A percentile compares a stretch with the other conserved stretches of the same genome.
These are phyloP conservation scores for Etheostoma perlongum DNA, from an alignment of 2,797 vertebrate genomes.

Conservation along the genomic window DNA sequence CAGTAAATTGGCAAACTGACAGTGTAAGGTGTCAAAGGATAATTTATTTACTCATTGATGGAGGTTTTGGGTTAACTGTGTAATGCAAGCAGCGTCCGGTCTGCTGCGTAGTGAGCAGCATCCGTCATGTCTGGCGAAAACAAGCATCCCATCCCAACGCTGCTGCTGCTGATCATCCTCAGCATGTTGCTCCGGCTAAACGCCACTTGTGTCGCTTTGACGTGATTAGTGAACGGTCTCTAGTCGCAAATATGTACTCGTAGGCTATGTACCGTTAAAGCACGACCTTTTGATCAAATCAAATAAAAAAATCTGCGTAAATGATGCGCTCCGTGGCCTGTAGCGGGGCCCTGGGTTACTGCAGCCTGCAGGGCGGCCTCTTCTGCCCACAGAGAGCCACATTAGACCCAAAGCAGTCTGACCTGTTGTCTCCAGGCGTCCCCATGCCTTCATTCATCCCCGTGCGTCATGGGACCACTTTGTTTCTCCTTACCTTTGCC, in stretches of 20 bases:
- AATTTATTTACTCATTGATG: background rate
- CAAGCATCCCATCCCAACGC: conserved; percentile 69
- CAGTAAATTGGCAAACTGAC: background rate
- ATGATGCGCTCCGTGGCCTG: conserved; percentile 62
- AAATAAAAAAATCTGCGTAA: background rate
- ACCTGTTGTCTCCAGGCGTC: conserved; percentile 18
- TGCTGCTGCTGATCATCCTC: conserved; percentile 44
- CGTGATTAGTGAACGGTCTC: background rate
- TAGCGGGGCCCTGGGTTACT: conserved; percentile 66
- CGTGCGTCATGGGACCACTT: background rate
- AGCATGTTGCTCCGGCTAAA: conserved; percentile 41
- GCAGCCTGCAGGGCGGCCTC: conserved; percentile 72
- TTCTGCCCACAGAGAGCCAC: conserved; percentile 40
- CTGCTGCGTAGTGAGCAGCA: conserved; percentile 75
- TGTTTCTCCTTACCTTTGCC: background rate
- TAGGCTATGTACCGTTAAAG: background rate
- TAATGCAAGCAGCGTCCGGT: conserved; percentile 45
- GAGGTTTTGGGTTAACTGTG: conserved; percentile 8
- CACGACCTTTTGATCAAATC: fast-evolving
- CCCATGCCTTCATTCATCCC: background rate
- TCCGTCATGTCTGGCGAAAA: conserved; percentile 77
- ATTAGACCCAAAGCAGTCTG: conserved; percentile 25
- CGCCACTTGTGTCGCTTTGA: conserved; percentile 3
- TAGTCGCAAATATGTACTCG: no score
- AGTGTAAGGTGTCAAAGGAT: background rate